Evolutionary conservation across 2,888 invertebrate species (phyloP), one percentile per base, ranked within the genome.

Genomic region (Cephus sareptanus): DNA sequence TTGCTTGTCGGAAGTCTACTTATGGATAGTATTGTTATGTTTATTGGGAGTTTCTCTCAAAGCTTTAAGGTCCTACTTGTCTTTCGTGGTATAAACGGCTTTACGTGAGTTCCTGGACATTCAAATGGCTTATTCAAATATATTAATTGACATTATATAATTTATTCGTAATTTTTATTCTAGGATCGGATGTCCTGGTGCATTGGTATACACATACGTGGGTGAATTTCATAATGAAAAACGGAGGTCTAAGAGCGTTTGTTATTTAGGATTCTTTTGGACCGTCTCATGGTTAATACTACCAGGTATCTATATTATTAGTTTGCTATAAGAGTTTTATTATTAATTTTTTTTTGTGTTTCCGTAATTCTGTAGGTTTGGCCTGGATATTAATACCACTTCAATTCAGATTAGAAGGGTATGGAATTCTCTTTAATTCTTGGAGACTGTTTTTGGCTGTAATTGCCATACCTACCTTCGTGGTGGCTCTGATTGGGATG

Each of bases 381-480:
- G 95, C 95, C 11, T 95, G 95, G 94, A 88, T 94, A 1, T 93
- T 96, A 13, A 93, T 96, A 0, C 96, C 96, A 0, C 70, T 89
- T 75, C 84, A 87, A 15, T 88, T 91, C 79, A 83, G 85, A 11
- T 78, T 87, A 73, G 79, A 83, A n/a, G 86, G 86, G 69, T 80
- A 88, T 1, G 87, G 90, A 15, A 86, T 96, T 79, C 88, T 90
- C 0, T 94, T 95, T 87, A 93, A 94, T 68, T 95, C 96, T 0
- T 97, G 97, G 97, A 93, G 97, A 11, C 88, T 96, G 9, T 94
- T 96, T 79, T 91, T 97, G 3, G 93, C 95, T 0, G 90, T 95
- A 0, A 94, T 95, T 79, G 94, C 94, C 0, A 69, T 95, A 3
- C 94, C 97, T 0, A 94, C 95, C 84, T 86, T 95, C 0, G 75